A percentile compares a stretch with the other conserved stretches of the same genome.
These are phyloP conservation scores for Baronia brevicornis DNA, from an alignment of 2,888 invertebrate species.

Conservation along the genomic window DNA sequence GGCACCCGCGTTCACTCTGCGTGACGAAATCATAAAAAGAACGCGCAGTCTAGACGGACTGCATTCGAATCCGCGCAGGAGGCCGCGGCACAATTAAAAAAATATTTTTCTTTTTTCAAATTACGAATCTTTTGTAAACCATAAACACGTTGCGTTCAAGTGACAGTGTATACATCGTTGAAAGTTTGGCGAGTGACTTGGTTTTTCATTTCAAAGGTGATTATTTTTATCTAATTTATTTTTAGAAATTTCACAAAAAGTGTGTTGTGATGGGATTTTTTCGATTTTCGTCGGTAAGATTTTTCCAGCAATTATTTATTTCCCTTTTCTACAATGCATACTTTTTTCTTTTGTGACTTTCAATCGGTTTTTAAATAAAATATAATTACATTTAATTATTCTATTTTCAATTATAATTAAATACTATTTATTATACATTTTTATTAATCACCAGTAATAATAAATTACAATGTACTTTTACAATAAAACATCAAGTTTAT, in stretches of 20 bases:
- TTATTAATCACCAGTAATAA: too few relatives aligned
- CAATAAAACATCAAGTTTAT: too few relatives aligned
- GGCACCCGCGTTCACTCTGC: slow-evolving; percentile 46
- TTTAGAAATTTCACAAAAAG: slow-evolving; percentile 20
- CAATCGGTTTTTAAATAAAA: too few relatives aligned
- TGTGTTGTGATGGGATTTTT: slow-evolving; percentile 29
- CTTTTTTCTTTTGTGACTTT: too few relatives aligned
- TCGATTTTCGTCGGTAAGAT: slow-evolving; percentile 14
- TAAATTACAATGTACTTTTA: too few relatives aligned
- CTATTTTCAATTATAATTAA: too few relatives aligned
- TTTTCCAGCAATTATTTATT: too few relatives aligned
- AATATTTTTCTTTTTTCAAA: slow-evolving; percentile 23
- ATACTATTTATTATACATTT: too few relatives aligned
- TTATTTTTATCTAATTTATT: slow-evolving; percentile 28
- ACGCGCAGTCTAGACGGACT: slow-evolving; percentile 32
- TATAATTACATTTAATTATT: too few relatives aligned
- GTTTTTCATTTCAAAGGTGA: slow-evolving; percentile 68
- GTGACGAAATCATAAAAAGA: slow-evolving; percentile 72
- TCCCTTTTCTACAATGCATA: too few relatives aligned
- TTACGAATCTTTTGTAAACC: slow-evolving; percentile 31
- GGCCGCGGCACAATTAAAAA: slow-evolving; percentile 40
- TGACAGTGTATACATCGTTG: slow-evolving; percentile 65
- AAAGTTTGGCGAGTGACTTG: slow-evolving; percentile 69
- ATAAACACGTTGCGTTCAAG: slow-evolving; percentile 65
- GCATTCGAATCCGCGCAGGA: slow-evolving; percentile 50